Base-by-base conservation (phyloP, 2,797 vertebrate species). In the Chlorospingus flavigularis region DNA sequence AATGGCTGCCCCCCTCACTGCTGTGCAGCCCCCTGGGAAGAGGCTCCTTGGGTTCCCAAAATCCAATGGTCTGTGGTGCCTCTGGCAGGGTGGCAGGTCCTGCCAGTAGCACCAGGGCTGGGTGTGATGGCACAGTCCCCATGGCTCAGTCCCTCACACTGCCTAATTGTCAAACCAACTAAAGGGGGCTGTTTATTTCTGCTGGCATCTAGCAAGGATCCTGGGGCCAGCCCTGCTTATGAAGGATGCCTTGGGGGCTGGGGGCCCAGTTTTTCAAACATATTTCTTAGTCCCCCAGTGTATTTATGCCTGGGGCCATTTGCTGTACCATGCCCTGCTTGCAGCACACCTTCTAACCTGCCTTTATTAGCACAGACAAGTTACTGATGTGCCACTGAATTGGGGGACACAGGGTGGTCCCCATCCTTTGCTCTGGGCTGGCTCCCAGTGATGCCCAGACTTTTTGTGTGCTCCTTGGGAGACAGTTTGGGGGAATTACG, bases 171-270 rank as follows among this genome's bases (percentile, higher is more conserved):
- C 55, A 43, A 6, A 2, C 70, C 55, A 81, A 10, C 89, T 88
- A 87, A 92, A 92, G 45, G 13, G 4, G 15, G 17, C 14, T 45
- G 10, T 91, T 90, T 83, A 62, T 87, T 91, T 90, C 60, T 94
- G 10, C 50, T 54, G 62, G 40, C 60, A 31, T 65, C 67, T 66
- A 37, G 43, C 1, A 6, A 93, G 62, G 65, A 62, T 82, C 48
- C 23, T 54, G 67, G 13, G 37, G 37, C 14, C 43, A 3, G 0
- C 55, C 35, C 57, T 61, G 40, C 51, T 67, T 66, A 67, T 65
- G 79, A 50, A 87, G 35, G 12, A 19, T 90, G 47, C 47, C 58
- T 60, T 68, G 37, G 47, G 39, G 37, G 40, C 61, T 84, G 55
- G 2, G 6, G 24, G 7, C 53, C 9, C 4, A 7, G 4, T 67